Evolutionary conservation across 2,113 vertebrate genomes (phyloP).

Genomic region (Cheilinus undulatus): DNA sequence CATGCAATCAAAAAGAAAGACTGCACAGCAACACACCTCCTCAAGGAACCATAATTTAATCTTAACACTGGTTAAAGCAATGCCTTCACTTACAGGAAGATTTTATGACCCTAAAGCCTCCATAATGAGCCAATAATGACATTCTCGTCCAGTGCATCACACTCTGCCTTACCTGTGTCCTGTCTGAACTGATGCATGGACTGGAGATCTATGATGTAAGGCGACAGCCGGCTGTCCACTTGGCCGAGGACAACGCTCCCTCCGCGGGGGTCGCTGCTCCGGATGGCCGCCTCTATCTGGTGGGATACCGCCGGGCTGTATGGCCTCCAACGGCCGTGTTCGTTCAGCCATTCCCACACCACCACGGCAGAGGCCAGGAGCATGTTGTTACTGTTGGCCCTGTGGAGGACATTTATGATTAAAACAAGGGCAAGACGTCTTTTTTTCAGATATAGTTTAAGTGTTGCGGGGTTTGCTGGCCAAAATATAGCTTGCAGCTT

Average conservation of each 20-base stretch:
- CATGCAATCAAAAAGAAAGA: not conserved
- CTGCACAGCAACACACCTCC: not conserved
- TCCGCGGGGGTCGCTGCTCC: slow-evolving; percentile 86
- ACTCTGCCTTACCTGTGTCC: slow-evolving; percentile 87
- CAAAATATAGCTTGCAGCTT: not conserved
- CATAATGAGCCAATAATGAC: not conserved
- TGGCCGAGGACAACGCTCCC: slow-evolving; percentile 93
- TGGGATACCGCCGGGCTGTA: slow-evolving; percentile 92
- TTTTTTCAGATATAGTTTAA: not conserved
- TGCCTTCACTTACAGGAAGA: too few relatives aligned
- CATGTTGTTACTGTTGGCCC: slow-evolving; percentile 82
- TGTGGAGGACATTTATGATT: slow-evolving; percentile 15
- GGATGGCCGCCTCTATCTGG: slow-evolving; percentile 92
- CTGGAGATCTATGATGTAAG: slow-evolving; percentile 92
- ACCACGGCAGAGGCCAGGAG: slow-evolving; percentile 90
- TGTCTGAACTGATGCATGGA: slow-evolving; percentile 94
- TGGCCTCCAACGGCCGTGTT: slow-evolving; percentile 93
- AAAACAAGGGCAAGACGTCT: slow-evolving; percentile 3
- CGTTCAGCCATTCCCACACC: slow-evolving; percentile 95
- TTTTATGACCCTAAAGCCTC: too few relatives aligned
- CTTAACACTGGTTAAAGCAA: too few relatives aligned
- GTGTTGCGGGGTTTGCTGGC: not conserved
- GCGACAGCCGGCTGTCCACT: slow-evolving; percentile 89
- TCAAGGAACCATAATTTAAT: not conserved
- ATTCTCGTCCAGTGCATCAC: not conserved